Percentiles rank a stretch among this genome's conserved stretches.
These are phyloP conservation scores for Syngnathus scovelli DNA, from an alignment of 2,113 vertebrate genomes.

Conservation along the genomic window DNA sequence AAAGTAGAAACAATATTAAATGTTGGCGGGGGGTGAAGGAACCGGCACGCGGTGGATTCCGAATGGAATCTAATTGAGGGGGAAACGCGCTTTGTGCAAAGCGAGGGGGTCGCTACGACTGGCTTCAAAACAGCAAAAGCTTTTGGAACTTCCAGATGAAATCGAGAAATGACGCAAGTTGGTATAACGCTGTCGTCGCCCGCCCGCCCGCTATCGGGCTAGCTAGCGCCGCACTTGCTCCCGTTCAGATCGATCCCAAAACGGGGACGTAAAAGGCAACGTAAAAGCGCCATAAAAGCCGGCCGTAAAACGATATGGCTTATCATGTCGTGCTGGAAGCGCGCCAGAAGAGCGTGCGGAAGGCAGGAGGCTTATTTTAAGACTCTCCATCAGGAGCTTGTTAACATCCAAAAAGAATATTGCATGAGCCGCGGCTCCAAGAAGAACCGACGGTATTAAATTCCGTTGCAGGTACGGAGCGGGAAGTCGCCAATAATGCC, in stretches of 20 bases:
- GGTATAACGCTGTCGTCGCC: neutral
- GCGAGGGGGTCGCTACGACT: neutral
- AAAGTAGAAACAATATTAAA: constrained; percentile 23
- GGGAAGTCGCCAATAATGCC: neutral
- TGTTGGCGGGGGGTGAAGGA: constrained; percentile 3
- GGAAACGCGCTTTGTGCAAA: constrained; percentile 2
- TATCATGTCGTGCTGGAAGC: neutral
- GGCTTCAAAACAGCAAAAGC: neutral
- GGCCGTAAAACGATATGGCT: neutral
- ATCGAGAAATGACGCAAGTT: neutral
- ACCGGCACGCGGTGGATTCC: neutral
- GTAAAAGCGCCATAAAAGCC: constrained; percentile 8
- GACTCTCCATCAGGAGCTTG: constrained; percentile 39
- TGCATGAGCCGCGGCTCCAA: constrained; percentile 17
- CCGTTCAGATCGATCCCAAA: neutral
- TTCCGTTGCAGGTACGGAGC: constrained; percentile 13
- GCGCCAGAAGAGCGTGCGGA: constrained; percentile 7
- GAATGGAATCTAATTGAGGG: constrained; percentile 1
- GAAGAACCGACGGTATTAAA: constrained; percentile 28
- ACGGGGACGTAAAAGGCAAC: neutral
- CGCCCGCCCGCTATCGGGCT: no score
- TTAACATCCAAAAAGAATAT: constrained; percentile 33
- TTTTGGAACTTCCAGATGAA: neutral
- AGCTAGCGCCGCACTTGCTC: no score
- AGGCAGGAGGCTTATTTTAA: constrained; percentile 36